Percentiles rank a stretch among this genome's conserved stretches.
Conservation (phyloP, 2,888 invertebrate species). For the Aricia artaxerxes region DNA sequence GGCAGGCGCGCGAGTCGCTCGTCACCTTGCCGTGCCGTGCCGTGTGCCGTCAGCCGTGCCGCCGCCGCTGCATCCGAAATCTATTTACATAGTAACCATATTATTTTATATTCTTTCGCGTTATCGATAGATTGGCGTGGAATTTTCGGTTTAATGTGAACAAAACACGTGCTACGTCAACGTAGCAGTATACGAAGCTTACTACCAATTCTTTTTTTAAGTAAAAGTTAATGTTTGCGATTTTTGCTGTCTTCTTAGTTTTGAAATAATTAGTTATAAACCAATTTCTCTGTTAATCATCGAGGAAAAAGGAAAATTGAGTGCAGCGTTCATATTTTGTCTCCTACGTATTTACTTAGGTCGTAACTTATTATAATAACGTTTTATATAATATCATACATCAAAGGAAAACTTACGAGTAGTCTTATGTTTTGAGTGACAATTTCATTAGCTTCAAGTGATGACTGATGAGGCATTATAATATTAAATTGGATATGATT, state of each 20-base stretch:
- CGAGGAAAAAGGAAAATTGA: neutral
- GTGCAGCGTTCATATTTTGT: neutral
- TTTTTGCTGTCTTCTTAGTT: too few relatives aligned
- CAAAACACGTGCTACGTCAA: neutral
- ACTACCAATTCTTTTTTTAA: too few relatives aligned
- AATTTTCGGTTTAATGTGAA: neutral
- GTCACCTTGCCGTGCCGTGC: slow-evolving; percentile 31
- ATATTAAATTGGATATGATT: neutral
- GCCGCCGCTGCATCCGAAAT: neutral
- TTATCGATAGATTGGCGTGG: too few relatives aligned
- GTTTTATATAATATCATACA: too few relatives aligned
- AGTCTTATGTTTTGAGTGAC: too few relatives aligned
- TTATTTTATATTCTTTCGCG: too few relatives aligned
- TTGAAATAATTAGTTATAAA: too few relatives aligned
- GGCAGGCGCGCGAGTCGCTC: slow-evolving; percentile 40
- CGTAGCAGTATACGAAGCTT: neutral
- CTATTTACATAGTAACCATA: neutral
- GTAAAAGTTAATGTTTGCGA: too few relatives aligned
- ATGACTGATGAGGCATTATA: neutral
- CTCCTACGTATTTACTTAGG: neutral
- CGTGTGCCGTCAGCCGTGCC: neutral
- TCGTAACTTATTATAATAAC: too few relatives aligned
- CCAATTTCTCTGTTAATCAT: too few relatives aligned
- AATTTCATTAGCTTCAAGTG: neutral
- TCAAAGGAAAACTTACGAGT: too few relatives aligned